A percentile compares a stretch with the other conserved stretches of the same genome.
These are phyloP conservation scores for Oasisia sp. DNA, from an alignment of 2,888 invertebrate genomes.

Conservation along the genomic window DNA sequence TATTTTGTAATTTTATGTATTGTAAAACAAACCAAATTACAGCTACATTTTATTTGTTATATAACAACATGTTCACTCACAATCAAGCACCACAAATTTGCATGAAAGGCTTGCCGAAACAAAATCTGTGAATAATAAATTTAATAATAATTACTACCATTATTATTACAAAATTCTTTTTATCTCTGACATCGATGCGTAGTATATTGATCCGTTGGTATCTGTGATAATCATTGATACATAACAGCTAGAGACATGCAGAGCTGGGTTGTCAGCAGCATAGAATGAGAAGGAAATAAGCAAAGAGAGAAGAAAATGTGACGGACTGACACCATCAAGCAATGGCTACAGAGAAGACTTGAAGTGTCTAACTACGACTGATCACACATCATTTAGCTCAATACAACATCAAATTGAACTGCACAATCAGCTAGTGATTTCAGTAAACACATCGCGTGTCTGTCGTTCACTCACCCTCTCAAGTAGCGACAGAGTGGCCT, in stretches of 20 bases:
- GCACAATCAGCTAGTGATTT: not conserved
- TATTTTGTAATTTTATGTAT: not conserved
- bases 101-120: not conserved
- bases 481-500: slow-evolving; percentile 92
- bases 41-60: not conserved
- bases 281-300: not conserved
- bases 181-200: not conserved
- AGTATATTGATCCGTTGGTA: not conserved
- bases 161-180: not conserved
- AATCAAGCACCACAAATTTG: not conserved
- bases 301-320: too few relatives aligned
- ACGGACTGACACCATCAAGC: too few relatives aligned
- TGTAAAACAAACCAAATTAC: not conserved
- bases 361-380: too few relatives aligned
- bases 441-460: not conserved
- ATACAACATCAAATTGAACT: not conserved
- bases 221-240: not conserved
- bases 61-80: not conserved
- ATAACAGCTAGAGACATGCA: not conserved
- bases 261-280: not conserved
- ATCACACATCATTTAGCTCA: not conserved
- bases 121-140: not conserved
- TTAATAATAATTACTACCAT: not conserved
- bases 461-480: slow-evolving; percentile 75
- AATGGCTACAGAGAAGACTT: too few relatives aligned